A percentile compares a stretch with the other conserved stretches of the same genome.
Evolutionary conservation across 2,113 vertebrate genomes (phyloP).

Genomic region (Strix uralensis): DNA sequence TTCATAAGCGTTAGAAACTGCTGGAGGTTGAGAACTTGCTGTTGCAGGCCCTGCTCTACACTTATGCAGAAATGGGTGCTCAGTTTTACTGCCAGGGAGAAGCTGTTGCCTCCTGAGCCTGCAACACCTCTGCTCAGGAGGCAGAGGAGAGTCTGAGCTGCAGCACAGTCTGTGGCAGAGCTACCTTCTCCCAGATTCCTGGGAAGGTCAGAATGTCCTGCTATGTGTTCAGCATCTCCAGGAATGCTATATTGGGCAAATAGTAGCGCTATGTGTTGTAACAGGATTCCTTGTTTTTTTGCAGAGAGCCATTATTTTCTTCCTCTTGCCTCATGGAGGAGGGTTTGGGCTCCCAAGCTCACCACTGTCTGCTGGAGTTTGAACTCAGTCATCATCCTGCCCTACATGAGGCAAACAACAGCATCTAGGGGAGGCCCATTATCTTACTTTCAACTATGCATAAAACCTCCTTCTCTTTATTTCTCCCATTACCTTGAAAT

Average conservation of each 20-base stretch:
- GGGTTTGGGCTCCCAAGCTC: neutral
- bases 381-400: neutral
- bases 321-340: neutral
- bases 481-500: neutral
- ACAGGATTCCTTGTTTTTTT: neutral
- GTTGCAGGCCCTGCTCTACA: neutral
- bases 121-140: neutral
- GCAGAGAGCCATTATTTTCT: neutral
- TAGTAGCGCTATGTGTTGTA: neutral
- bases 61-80: neutral
- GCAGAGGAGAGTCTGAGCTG: neutral
- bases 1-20: neutral
- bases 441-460: neutral
- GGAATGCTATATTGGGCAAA: neutral
- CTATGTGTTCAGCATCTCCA: neutral
- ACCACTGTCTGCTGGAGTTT: fast-evolving
- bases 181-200: neutral
- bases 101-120: neutral
- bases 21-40: slow-evolving; percentile 8
- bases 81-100: neutral
- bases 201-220: neutral
- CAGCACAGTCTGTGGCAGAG: neutral
- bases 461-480: neutral
- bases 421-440: neutral
- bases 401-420: neutral